A percentile compares a stretch with the other conserved stretches of the same genome.
Conservation (phyloP, 2,797 vertebrate genomes). For the Diceros bicornis region DNA sequence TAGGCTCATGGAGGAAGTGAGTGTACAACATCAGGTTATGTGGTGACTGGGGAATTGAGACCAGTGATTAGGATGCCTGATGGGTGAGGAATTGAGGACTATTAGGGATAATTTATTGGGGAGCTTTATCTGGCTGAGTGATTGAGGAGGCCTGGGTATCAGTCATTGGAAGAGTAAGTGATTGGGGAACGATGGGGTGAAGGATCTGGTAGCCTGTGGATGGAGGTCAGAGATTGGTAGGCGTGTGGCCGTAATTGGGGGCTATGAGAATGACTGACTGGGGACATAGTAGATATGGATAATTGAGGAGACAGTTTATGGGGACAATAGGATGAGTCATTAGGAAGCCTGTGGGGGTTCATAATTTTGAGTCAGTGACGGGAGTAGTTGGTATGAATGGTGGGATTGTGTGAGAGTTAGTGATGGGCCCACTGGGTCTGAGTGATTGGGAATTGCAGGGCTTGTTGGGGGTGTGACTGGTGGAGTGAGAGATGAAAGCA, state of each 20-base stretch:
- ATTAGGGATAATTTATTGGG: neutral
- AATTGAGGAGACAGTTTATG: neutral
- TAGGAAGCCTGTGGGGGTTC: neutral
- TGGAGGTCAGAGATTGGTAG: neutral
- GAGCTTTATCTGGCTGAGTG: neutral
- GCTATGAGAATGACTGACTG: neutral
- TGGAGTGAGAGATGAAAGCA: no score
- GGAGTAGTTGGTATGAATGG: no score
- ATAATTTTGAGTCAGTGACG: neutral
- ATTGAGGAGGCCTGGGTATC: neutral
- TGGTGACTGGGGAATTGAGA: no score
- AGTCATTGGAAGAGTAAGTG: neutral
- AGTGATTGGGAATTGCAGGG: no score
- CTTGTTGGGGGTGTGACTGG: neutral
- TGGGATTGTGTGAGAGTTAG: neutral
- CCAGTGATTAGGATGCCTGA: neutral
- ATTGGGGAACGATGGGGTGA: no score
- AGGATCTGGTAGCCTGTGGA: neutral
- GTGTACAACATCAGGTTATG: no score
- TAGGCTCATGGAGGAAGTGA: neutral
- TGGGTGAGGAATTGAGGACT: neutral
- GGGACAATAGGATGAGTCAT: no score
- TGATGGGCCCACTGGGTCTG: neutral
- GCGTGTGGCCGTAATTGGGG: neutral
- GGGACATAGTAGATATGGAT: neutral